Base-by-base conservation (phyloP, 2,888 invertebrate species). In the Hemicrepidius hirtus region DNA sequence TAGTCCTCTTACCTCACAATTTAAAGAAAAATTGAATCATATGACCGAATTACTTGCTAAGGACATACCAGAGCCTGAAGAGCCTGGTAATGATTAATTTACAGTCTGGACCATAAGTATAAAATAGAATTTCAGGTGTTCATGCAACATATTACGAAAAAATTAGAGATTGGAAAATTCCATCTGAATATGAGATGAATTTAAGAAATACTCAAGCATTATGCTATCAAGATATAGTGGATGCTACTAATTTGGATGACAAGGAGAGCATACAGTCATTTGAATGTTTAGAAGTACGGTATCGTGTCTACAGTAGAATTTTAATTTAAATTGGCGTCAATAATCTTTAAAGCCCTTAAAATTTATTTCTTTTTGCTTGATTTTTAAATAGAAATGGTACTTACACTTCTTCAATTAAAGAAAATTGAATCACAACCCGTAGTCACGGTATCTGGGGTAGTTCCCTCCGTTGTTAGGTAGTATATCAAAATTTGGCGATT, bases 1-100 rank as follows among this genome's bases (percentile, higher is more conserved):
- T 35, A 7, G 12, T 41, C 62, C 66, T 13, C 24, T 71, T 20
- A 60, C 62, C n/a, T 10, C 37, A 4, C 72, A 72, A 41, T 72
- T 72, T 37, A 68, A 68, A 13, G 3, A 18, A 44, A 71, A 66
- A 49, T 18, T 71, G 16, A 6, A 6, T 0, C 18, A 46, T 46
- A 40, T 64, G 7, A 13, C 3, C 10, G n/a, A 9, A 0, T 35
- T 41, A 20, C 13, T 40, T 4, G 16, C 16, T 20, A 35, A 35
- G 1, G n/a, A 16, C 2, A 6, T 28, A 53, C n/a, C 28, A 13
- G 37, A 37, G 37, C 18, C 35, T n/a, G 32, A 53, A 28, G 41
- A 41, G n/a, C 13, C 16, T 5, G 7, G 32, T 32, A 32, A 9
- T 1, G 4, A 13, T 13, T 13, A 18, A 13, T 16, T 44, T 13